These are phyloP conservation scores for Ormyrus pomaceus DNA, from an alignment of 2,888 invertebrate species.

Conservation along the genomic window DNA sequence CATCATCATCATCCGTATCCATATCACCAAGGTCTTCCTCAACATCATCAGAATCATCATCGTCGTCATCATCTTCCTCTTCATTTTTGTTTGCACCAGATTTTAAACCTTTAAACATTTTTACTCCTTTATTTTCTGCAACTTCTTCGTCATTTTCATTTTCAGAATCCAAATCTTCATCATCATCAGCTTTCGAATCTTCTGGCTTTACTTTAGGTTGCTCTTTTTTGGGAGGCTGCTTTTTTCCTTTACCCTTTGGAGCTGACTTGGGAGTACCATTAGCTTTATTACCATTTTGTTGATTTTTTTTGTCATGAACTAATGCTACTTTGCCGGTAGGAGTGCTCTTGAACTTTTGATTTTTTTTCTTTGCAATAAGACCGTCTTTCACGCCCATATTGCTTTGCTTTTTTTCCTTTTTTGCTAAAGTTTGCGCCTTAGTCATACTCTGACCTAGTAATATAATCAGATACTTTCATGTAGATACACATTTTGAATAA, in stretches of 20 bases:
- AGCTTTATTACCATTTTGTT: conserved; percentile 34
- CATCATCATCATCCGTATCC: conserved; percentile 41
- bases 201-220: conserved; percentile 1
- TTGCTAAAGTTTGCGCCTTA: conserved; percentile 33
- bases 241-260: conserved; percentile 23
- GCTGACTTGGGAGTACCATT: conserved; percentile 8
- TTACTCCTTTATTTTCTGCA: conserved; percentile 60
- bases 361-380: conserved; percentile 61
- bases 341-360: conserved; percentile 63
- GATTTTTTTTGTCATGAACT: conserved; percentile 21
- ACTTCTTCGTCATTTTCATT: conserved; percentile 56
- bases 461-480: not conserved
- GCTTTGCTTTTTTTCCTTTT: conserved; percentile 33
- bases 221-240: conserved; percentile 12
- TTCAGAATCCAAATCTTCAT: conserved; percentile 11
- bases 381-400: conserved; percentile 59
- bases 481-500: not conserved
- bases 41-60: conserved; percentile 40
- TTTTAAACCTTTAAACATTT: conserved; percentile 66
- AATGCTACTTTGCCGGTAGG: conserved; percentile 60
- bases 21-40: conserved; percentile 1
- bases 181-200: conserved; percentile 1
- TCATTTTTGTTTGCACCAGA: conserved; percentile 54
- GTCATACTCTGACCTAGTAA: conserved; percentile 37
- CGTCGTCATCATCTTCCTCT: conserved; percentile 46